These are phyloP conservation scores for Anthopleura xanthogrammica DNA, from an alignment of 92 coral and sea anemone species.

Conservation along the genomic window DNA sequence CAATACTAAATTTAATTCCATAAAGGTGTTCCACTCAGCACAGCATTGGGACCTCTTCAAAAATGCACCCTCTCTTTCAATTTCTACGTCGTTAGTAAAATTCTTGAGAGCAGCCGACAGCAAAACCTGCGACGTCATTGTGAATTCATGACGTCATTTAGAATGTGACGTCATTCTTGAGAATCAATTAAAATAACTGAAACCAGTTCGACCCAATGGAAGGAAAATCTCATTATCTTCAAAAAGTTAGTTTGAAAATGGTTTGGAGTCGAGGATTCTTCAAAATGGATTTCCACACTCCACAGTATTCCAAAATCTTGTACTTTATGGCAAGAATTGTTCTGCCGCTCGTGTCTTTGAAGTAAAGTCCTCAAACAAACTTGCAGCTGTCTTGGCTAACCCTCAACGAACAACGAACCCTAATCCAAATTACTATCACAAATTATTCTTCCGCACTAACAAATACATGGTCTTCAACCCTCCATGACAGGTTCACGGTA, in stretches of 20 bases:
- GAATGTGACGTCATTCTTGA: neutral
- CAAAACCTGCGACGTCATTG: neutral
- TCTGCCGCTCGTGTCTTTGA: neutral
- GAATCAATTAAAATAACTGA: neutral
- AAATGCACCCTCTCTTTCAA: neutral
- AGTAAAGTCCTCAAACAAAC: neutral
- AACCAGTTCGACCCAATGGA: neutral
- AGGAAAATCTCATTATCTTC: neutral
- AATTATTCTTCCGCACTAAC: neutral
- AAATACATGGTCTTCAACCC: neutral
- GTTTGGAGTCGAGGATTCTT: neutral
- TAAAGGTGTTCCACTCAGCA: neutral
- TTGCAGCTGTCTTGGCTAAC: neutral
- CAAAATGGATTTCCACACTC: neutral
- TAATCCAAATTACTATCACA: neutral
- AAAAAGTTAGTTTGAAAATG: neutral
- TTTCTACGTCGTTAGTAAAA: neutral
- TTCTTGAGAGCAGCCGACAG: neutral
- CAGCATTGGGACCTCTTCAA: neutral
- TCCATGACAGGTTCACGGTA: slow-evolving; percentile 62
- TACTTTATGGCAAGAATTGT: neutral
- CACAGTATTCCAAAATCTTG: neutral
- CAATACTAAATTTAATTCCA: neutral
- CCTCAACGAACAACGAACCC: neutral
- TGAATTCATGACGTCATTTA: neutral